Evolutionary conservation across 2,888 invertebrate species (phyloP).

Genomic region (Acrobasis suavella): DNA sequence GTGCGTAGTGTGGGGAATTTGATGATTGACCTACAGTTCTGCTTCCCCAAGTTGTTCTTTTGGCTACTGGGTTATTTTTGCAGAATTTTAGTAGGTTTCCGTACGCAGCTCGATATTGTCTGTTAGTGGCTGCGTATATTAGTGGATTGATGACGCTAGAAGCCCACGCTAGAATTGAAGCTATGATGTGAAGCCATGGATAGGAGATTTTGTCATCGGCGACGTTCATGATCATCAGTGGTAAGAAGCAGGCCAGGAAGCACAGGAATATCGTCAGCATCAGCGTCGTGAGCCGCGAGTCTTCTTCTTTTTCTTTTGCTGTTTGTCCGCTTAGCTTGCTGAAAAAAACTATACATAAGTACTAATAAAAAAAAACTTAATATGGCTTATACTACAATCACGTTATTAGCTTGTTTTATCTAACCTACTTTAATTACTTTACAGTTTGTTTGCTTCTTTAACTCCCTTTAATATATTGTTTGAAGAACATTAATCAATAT

Average conservation of each 20-base stretch:
- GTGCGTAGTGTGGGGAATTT: slow-evolving; percentile 67
- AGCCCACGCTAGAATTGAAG: slow-evolving; percentile 94
- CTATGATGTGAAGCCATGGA: slow-evolving; percentile 90
- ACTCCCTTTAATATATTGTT: too few species aligned
- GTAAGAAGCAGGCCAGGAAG: slow-evolving; percentile 93
- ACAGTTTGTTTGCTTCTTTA: too few species aligned
- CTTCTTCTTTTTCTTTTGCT: slow-evolving; percentile 84
- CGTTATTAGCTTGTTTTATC: too few species aligned
- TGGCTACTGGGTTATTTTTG: slow-evolving; percentile 60
- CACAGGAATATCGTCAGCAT: slow-evolving; percentile 95
- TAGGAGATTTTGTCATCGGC: slow-evolving; percentile 87
- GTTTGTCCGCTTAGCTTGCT: slow-evolving; percentile 77
- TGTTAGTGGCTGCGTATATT: slow-evolving; percentile 94
- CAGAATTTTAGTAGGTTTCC: slow-evolving; percentile 77
- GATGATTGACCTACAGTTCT: slow-evolving; percentile 74
- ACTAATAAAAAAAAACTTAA: not conserved
- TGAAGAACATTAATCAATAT: too few species aligned
- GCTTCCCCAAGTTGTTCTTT: slow-evolving; percentile 73
- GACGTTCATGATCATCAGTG: slow-evolving; percentile 94
- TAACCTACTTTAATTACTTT: too few species aligned
- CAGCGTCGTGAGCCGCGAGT: slow-evolving; percentile 90
- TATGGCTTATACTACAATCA: not conserved
- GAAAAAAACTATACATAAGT: slow-evolving; percentile 34
- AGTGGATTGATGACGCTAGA: slow-evolving; percentile 95
- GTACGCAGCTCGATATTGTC: slow-evolving; percentile 88